Evolutionary conservation across 1,140 invertebrate species (phyloP).

Genomic region (Pemphigus obesinymphae): DNA sequence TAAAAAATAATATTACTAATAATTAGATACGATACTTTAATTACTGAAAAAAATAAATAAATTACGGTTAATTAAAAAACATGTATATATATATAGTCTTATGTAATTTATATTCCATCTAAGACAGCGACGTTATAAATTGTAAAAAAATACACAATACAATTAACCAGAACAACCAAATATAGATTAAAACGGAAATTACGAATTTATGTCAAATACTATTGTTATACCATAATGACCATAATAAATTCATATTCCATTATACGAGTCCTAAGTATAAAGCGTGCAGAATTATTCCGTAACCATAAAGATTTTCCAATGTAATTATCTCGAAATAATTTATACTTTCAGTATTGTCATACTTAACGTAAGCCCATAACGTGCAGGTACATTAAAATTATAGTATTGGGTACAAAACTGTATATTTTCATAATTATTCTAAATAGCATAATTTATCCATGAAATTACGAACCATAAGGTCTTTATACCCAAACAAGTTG

Average conservation of each 20-base stretch:
- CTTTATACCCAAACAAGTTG: not conserved
- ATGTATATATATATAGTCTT: constrained; percentile 1
- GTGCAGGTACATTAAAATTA: not conserved
- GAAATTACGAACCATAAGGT: not conserved
- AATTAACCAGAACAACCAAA: constrained; percentile 9
- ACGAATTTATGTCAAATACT: constrained; percentile 16
- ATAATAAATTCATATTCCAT: not conserved
- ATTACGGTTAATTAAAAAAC: constrained; percentile 6
- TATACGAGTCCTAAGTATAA: not conserved
- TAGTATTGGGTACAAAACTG: too few species aligned
- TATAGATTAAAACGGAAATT: constrained; percentile 26
- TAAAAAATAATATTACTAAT: not conserved
- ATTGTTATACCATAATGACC: not conserved
- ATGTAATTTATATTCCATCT: constrained; percentile 11
- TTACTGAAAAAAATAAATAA: not conserved
- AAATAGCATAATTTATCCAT: not conserved
- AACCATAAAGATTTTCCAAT: not conserved
- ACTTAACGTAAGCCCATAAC: not conserved
- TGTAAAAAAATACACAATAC: not conserved
- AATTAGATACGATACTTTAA: not conserved
- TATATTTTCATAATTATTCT: not conserved
- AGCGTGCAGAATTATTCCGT: not conserved
- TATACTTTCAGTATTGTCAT: not conserved
- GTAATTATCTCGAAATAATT: not conserved
- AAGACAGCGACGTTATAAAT: not conserved